phyloP scores from a whole-genome alignment of 2,797 vertebrate species.

The Eremophila alpestris region DNA sequence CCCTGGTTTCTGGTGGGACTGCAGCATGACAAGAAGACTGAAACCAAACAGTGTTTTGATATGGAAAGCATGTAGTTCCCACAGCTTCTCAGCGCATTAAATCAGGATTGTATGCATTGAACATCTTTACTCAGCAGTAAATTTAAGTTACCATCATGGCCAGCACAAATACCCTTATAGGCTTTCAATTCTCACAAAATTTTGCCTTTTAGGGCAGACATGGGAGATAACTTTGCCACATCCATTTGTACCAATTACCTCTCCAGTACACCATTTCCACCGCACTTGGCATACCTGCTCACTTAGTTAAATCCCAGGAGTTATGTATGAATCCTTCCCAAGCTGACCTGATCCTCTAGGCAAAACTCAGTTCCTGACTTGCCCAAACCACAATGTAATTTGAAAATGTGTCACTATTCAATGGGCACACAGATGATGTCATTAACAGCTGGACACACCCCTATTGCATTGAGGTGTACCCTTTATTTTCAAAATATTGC shows the following conservation, averaged over 20 bases:
- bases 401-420: constrained; percentile 25
- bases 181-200: neutral
- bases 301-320: neutral
- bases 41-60: neutral
- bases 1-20: neutral
- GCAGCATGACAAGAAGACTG: neutral
- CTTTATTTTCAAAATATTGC: constrained; percentile 41
- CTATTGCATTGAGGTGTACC: neutral
- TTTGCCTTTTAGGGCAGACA: neutral
- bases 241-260: neutral
- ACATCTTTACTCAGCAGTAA: neutral
- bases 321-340: neutral
- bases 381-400: neutral
- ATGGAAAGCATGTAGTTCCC: neutral
- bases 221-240: neutral
- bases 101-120: neutral
- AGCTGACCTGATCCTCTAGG: neutral
- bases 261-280: accelerated
- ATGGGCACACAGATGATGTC: neutral
- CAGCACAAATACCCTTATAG: neutral
- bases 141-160: neutral
- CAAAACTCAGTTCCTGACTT: neutral
- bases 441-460: constrained; percentile 21
- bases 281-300: neutral
- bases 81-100: neutral